Conservation (phyloP, 2,113 vertebrate species). For the Sylvilagus bachmani region DNA sequence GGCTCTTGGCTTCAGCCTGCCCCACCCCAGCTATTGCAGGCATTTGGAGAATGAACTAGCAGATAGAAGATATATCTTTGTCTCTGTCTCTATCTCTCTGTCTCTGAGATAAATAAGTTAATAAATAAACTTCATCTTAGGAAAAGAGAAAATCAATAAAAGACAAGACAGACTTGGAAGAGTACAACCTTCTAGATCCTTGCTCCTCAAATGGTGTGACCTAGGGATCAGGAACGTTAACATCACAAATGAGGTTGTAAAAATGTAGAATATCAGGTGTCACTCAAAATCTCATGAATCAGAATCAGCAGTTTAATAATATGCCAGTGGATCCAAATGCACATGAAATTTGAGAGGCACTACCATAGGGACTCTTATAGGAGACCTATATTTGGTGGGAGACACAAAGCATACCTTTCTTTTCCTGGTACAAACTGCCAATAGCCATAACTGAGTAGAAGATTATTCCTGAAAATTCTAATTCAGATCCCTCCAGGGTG, state of each 20-base stretch:
- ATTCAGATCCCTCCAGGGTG: neutral
- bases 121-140: neutral
- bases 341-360: neutral
- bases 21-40: too few relatives aligned
- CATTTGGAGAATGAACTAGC: too few relatives aligned
- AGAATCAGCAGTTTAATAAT: conserved; percentile 29
- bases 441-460: neutral
- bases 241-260: neutral
- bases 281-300: conserved; percentile 21
- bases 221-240: neutral
- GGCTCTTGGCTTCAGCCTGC: too few relatives aligned
- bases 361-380: neutral
- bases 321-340: neutral
- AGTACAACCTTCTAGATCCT: neutral
- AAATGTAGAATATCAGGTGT: neutral
- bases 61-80: too few relatives aligned
- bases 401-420: neutral
- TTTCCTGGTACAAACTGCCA: neutral
- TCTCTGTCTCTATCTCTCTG: too few relatives aligned
- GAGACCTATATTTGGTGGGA: neutral
- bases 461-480: neutral
- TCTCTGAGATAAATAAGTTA: too few relatives aligned
- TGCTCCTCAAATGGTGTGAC: neutral
- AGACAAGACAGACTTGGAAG: neutral
- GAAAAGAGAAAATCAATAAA: conserved; percentile 19